Base-by-base conservation (phyloP, 2,113 vertebrate species). In the Pomatorhinus ruficollis region DNA sequence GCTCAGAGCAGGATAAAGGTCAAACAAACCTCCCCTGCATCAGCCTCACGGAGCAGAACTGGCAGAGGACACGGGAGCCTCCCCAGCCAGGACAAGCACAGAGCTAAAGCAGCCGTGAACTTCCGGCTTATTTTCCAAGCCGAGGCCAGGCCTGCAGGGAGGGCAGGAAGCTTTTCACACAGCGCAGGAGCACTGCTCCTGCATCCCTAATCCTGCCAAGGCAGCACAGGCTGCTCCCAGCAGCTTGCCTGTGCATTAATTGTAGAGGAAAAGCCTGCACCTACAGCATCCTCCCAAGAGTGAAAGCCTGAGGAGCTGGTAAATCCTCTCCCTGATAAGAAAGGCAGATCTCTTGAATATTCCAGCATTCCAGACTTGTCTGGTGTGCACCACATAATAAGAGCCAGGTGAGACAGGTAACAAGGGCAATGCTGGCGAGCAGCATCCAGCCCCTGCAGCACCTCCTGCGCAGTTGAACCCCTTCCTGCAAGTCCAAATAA, bases 121-220 rank as follows among this genome's bases (percentile, higher is more conserved):
- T 90, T 59, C 47, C 0, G 0, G 25, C 20, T 71, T 54, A 15
- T 91, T 81, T 61, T 53, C 72, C 33, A 61, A 81, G 87, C 45
- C 0, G 0, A 90, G 53, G 60, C 77, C 45, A 56, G 83, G 66
- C 56, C 78, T 52, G 54, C 5, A 0, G 69, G 50, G 45, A 95
- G 49, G 90, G 70, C 75, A 79, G 72, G 53, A 72, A 53, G 60
- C 31, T 85, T 63, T 81, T 56, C 7, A 11, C 66, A 44, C 15
- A 6, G 66, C 0, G 0, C 66, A 63, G 63, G 79, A 90, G 79
- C 53, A n/a, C 61, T 23, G n/a, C 59, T 83, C 59, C 53, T 3
- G 5, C 77, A 83, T 81, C 84, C 69, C 52, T 87, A 81, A 87
- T 89, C 88, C 83, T 87, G 65, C 82, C 86, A 79, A 82, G 81